Evolutionary conservation across 2,888 invertebrate genomes (phyloP), one percentile per base, ranked within the genome.

Genomic region (Brenthis ino): DNA sequence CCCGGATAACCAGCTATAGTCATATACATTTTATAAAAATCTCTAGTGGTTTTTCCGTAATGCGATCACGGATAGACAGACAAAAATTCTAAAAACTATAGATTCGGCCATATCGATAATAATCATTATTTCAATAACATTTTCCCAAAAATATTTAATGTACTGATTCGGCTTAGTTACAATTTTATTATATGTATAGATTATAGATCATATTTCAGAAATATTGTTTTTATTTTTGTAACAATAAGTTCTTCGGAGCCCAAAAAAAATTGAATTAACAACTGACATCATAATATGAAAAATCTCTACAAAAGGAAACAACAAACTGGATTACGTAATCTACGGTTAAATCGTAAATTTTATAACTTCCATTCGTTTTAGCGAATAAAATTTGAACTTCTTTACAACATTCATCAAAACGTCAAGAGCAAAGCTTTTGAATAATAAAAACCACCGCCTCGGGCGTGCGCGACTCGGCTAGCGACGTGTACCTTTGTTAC

Each of bases 361-460:
- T 77, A 79, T 79, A 81, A 79, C 82, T 83, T 80, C 80, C 83
- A 81, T 84, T 84, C 83, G 81, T 80, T 85, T 83, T 79, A 77
- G 80, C 79, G 80, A 86, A 87, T 87, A 86, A 89, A 88, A 86
- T 86, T 82, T 85, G 83, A 87, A 89, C 82, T 88, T 86, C 86
- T 83, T 85, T 86, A 83, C 81, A 86, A 84, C 90, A 89, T 91
- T 89, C 87, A 89, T 91, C 90, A 89, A 83, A 84, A 83, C 87
- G 88, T 89, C 88, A 85, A 75, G 83, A 80, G 83, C 86, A 86
- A 85, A 83, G 83, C 86, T 85, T 88, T 86, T 90, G 88, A 90
- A 89, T 90, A 89, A 89, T 89, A 87, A 88, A 88, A 88, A 83
- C 81, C 72, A 74, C 75, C 75, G 76, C 74, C 76, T 72, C 60